These are phyloP conservation scores for Psettodes erumei DNA, from an alignment of 2,113 vertebrate species.

Conservation along the genomic window DNA sequence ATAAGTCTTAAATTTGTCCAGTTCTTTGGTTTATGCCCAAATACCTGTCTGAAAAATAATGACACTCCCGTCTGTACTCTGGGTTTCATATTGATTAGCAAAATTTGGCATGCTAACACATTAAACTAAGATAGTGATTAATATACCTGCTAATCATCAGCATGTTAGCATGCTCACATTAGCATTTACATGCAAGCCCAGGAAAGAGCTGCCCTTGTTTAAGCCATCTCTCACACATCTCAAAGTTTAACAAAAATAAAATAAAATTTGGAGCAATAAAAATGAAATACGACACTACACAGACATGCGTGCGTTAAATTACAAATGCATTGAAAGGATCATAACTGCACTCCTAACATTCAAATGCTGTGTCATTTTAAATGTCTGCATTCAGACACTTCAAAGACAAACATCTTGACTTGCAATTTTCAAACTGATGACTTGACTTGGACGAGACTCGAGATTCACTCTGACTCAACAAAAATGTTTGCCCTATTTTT, in stretches of 20 bases:
- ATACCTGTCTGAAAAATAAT: background rate
- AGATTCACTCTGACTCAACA: background rate
- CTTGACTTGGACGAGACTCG: background rate
- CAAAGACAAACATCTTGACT: background rate
- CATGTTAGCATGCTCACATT: background rate
- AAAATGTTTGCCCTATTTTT: conserved; percentile 2
- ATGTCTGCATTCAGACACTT: background rate
- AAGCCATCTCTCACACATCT: conserved; percentile 2
- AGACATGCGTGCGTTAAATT: no score
- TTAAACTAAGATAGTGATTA: background rate
- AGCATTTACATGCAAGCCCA: background rate
- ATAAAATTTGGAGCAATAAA: no score
- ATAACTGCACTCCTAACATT: background rate
- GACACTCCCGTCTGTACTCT: background rate
- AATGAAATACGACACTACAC: background rate
- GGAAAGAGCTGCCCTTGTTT: background rate
- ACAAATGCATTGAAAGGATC: background rate
- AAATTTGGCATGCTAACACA: background rate
- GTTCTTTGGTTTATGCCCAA: background rate
- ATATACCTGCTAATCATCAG: background rate
- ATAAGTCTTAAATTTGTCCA: background rate
- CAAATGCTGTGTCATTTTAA: background rate
- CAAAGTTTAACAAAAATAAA: no score
- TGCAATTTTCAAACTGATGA: background rate
- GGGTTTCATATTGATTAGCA: background rate